Base-by-base conservation (phyloP, 2,888 invertebrate genomes). In the Odontothrips loti region DNA sequence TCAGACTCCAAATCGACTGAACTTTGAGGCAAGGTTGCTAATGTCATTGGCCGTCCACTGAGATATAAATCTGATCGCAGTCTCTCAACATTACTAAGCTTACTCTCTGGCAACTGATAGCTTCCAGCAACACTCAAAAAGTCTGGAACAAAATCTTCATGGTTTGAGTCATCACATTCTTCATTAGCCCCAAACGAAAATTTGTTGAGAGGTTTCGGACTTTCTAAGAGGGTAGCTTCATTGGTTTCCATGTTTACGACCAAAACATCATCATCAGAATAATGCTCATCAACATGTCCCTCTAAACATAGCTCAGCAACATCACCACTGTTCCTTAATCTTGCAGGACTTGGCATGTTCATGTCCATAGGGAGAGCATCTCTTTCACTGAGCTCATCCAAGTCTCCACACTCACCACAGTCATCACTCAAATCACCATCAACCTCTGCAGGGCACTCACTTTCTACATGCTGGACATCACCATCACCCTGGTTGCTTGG, bases 191-290 rank as follows among this genome's bases (percentile, higher is more conserved):
- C 68, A 23, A 75, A 75, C 10, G 68, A 27, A 75, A 27, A 75
- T 11, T 75, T 75, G 68, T 27, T 27, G 12, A 27, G 3, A 12
- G 68, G 68, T 63, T 82, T 83, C 9, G 84, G 84, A 47, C 87
- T 86, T 82, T 88, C 88, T 1, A 88, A 84, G 2, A 90, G 84
- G 29, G 88, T 87, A 75, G 88, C 89, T 84, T 88, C 86, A 83
- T 90, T 89, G 1, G 89, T 89, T 83, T 87, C 87, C 0, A 88
- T 89, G 83, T 90, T 88, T 48, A 90, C 87, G 58, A 89, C 85
- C 51, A 90, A 85, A 63, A 90, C 85, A 83, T 89, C 90, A 81
- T 87, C 87, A 43, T 85, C 85, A 79, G 84, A 84, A 48, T 85
- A 85, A 79, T 83, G 80, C 20, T 82, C n/a, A 80, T 81, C 84